These are phyloP conservation scores for Lepeophtheirus salmonis DNA, from an alignment of 1,140 invertebrate genomes.

Conservation along the genomic window DNA sequence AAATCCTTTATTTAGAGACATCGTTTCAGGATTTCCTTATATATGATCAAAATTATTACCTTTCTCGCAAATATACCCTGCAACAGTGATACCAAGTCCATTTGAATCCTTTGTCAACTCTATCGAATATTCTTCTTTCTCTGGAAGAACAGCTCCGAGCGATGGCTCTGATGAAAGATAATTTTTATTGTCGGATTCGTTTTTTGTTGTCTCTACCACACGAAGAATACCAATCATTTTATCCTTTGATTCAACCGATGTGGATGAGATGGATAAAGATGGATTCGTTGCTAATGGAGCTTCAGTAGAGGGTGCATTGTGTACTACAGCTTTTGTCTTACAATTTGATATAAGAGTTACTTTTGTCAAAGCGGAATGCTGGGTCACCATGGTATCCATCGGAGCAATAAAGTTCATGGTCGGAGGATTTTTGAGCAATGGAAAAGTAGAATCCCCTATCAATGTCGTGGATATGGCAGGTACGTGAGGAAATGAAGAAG, in stretches of 20 bases:
- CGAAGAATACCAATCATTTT: not conserved
- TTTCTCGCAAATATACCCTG: conserved; percentile 80
- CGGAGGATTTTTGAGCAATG: not conserved
- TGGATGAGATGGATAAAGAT: not conserved
- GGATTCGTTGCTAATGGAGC: not conserved
- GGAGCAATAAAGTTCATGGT: not conserved
- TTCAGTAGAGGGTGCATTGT: not conserved
- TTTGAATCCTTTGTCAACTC: conserved; percentile 82
- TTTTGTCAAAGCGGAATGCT: not conserved
- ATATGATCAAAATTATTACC: not conserved
- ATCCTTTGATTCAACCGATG: not conserved
- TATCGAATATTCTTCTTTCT: conserved; percentile 85
- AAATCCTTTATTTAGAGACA: not conserved
- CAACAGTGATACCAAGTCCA: conserved; percentile 93
- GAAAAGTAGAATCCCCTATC: not conserved
- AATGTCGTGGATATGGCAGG: not conserved
- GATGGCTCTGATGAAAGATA: not conserved
- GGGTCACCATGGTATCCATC: not conserved
- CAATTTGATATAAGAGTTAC: not conserved
- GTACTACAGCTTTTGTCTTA: not conserved
- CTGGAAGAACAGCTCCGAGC: conserved; percentile 42
- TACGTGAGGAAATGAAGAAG: not conserved
- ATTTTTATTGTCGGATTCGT: not conserved
- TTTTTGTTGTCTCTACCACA: not conserved
- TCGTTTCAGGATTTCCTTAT: not conserved